Conservation (phyloP, 2,888 invertebrate genomes). For the Chaitophorus viminalis region DNA sequence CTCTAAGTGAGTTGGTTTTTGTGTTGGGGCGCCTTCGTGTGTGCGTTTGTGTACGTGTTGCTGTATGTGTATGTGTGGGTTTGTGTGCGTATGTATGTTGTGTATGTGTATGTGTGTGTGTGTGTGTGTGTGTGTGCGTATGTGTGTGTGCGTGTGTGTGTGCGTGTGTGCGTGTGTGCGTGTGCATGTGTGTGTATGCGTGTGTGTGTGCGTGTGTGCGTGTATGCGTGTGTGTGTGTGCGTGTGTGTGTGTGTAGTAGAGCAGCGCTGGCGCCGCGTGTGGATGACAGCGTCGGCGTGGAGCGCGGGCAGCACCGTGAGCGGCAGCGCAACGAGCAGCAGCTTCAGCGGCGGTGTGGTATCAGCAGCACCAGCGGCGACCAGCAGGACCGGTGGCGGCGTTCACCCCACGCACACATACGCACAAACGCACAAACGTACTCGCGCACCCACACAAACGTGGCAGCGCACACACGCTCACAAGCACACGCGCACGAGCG, state of each 20-base stretch:
- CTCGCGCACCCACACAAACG: background rate
- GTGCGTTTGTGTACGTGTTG: background rate
- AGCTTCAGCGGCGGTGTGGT: background rate
- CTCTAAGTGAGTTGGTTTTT: background rate
- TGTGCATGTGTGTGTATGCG: no score
- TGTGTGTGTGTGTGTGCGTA: no score
- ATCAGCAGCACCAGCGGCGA: background rate
- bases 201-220: no score
- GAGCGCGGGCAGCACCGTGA: background rate
- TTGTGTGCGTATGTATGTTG: no score
- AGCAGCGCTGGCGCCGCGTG: no score
- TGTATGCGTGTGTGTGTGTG: background rate
- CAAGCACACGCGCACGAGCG: background rate
- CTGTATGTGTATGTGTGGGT: no score
- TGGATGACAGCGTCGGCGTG: no score
- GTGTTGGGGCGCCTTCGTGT: no score
- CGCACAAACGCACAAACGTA: background rate
- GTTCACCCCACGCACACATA: constrained; percentile 1
- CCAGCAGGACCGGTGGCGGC: background rate
- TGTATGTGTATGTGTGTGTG: no score
- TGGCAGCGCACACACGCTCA: background rate
- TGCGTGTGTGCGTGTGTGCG: no score
- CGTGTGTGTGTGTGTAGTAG: background rate
- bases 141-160: no score
- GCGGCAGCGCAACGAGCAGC: background rate